Evolutionary conservation across 2,888 invertebrate species (phyloP).

Genomic region (Eilema griseolum): DNA sequence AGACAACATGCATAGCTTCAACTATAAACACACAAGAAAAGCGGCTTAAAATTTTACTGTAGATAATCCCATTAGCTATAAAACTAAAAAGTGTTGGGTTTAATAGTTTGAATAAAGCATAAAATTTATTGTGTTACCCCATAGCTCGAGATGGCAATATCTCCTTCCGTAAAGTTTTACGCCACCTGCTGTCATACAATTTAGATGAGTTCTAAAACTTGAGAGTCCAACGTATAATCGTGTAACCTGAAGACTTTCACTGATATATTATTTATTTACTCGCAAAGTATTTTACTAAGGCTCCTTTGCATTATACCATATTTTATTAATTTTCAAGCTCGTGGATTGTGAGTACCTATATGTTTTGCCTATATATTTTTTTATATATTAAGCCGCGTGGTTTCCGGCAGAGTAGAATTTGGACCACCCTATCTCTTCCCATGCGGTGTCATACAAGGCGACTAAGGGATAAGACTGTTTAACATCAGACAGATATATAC

Average conservation of each 20-base stretch:
- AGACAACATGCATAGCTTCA: not conserved
- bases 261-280: conserved; percentile 29
- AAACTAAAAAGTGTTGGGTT: conserved; percentile 39
- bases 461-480: too few relatives aligned
- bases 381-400: too few relatives aligned
- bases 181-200: conserved; percentile 53
- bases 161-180: conserved; percentile 51
- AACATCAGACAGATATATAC: too few relatives aligned
- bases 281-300: conserved; percentile 9
- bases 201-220: conserved; percentile 54
- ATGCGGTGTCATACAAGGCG: too few relatives aligned
- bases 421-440: too few relatives aligned
- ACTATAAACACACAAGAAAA: conserved; percentile 18
- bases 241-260: conserved; percentile 26
- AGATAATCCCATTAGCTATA: conserved; percentile 33
- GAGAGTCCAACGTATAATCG: conserved; percentile 36
- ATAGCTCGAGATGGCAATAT: conserved; percentile 40
- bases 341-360: not conserved
- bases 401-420: too few relatives aligned
- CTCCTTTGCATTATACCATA: not conserved
- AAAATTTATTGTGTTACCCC: conserved; percentile 44
- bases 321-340: not conserved
- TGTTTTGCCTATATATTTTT: too few relatives aligned
- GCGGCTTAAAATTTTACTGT: conserved; percentile 17
- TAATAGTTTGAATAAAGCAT: conserved; percentile 43